These are phyloP conservation scores for Lasioglossum albipes DNA, from an alignment of 1,140 invertebrate species.

Conservation along the genomic window DNA sequence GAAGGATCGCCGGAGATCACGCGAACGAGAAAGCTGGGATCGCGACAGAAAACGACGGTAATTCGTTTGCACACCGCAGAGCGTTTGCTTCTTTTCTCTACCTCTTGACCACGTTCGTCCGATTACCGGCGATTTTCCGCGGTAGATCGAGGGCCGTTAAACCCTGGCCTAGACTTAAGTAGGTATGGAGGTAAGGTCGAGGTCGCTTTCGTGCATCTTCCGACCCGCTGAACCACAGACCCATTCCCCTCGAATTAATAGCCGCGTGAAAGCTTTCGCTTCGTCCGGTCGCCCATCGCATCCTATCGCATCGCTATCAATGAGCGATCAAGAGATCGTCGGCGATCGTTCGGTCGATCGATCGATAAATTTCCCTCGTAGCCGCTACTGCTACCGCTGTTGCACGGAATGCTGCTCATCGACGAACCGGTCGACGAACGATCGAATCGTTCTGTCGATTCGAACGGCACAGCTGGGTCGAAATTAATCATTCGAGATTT, in stretches of 20 bases:
- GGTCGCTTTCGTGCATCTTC: constrained; percentile 51
- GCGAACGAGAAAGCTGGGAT: constrained; percentile 42
- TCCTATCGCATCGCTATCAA: background rate
- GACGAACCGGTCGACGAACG: too few relatives aligned
- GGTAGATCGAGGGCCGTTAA: constrained; percentile 51
- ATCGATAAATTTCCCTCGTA: constrained; percentile 23
- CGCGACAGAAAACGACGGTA: constrained; percentile 31
- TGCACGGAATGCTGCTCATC: too few relatives aligned
- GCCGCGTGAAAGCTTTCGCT: constrained; percentile 27
- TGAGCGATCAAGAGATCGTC: background rate
- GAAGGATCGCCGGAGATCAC: constrained; percentile 28
- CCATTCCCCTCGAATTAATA: constrained; percentile 16
- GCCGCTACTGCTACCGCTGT: too few relatives aligned
- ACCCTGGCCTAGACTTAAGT: constrained; percentile 69
- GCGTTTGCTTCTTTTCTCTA: background rate
- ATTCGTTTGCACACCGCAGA: too few relatives aligned
- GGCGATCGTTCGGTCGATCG: background rate
- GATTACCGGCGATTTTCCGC: background rate
- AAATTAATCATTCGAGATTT: too few relatives aligned
- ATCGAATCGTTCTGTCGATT: too few relatives aligned
- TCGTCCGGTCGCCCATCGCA: too few relatives aligned
- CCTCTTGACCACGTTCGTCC: constrained; percentile 7
- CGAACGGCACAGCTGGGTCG: too few relatives aligned
- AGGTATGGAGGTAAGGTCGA: constrained; percentile 75
- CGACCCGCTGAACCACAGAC: constrained; percentile 22